Evolutionary conservation across 2,797 vertebrate species (phyloP).

Genomic region (Bovichtus variegatus): DNA sequence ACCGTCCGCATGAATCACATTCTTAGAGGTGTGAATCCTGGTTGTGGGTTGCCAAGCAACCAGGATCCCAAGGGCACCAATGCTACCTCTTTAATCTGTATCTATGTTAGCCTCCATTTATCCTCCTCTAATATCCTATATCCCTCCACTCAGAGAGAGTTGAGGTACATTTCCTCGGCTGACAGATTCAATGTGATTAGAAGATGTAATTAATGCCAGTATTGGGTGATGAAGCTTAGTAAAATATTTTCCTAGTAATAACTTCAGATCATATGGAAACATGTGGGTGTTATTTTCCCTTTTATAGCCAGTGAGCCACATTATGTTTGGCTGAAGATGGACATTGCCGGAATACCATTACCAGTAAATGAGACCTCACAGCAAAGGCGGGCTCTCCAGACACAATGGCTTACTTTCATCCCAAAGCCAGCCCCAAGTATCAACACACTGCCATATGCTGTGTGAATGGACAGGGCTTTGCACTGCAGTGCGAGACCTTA

Average conservation of each 20-base stretch:
- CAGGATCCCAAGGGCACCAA: conserved; percentile 74
- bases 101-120: conserved; percentile 70
- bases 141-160: conserved; percentile 42
- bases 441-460: conserved; percentile 49
- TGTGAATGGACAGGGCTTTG: conserved; percentile 27
- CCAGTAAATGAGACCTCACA: conserved; percentile 64
- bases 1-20: conserved; percentile 69
- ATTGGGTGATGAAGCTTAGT: conserved; percentile 11
- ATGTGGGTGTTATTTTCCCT: conserved; percentile 40
- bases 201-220: conserved; percentile 23
- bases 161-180: conserved; percentile 38
- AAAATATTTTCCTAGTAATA: conserved; percentile 46
- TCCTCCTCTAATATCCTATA: conserved; percentile 35
- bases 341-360: conserved; percentile 63
- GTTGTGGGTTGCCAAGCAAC: conserved; percentile 86
- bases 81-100: conserved; percentile 73
- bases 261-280: conserved; percentile 48
- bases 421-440: conserved; percentile 30
- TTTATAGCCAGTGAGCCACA: conserved; percentile 41
- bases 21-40: conserved; percentile 78
- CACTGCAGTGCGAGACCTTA: conserved; percentile 18
- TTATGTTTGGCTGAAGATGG: conserved; percentile 52
- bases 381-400: conserved; percentile 48
- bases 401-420: conserved; percentile 69
- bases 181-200: conserved; percentile 22